Evolutionary conservation across 2,888 invertebrate genomes (phyloP), one percentile per base, ranked within the genome.

Genomic region (Dendrolimus pini): DNA sequence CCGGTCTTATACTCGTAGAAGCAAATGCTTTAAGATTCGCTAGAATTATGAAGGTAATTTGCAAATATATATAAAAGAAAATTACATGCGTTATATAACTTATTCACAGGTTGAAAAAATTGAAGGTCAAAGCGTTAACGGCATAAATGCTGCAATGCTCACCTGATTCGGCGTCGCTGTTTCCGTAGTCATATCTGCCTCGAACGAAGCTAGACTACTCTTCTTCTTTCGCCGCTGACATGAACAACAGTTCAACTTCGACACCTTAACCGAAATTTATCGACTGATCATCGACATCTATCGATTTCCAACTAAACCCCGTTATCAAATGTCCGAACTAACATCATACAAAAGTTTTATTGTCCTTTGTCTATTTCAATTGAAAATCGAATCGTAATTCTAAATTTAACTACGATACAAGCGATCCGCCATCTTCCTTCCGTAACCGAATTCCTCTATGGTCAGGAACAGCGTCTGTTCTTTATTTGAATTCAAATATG

Each of bases 91-190:
- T 47, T 47, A 47, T 47, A 47, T 47, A 47, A 47, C 9, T 47
- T 47, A 47, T 47, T 47, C 47, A 47, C 3, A 47, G 9, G 47
- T 10, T 9, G 9, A 3, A 47, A 9, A 18, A 10, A 54, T 10
- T 18, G 18, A 42, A 55, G 52, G 52, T 52, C 54, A 55, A 52
- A 41, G 53, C 52, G 41, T 52, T 53, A 9, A 41, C 8, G 52
- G 41, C 41, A 41, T 54, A 55, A 53, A 47, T 59, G n/a, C n/a
- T 30, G 54, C 30, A 10, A 30, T 54, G 10, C 77, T 69, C 69
- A 91, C 91, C 91, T 91, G 91, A 63, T 82, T 90, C 69, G 89
- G 91, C 83, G 88, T 88, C 73, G 84, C 89, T 66, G 91, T 90
- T 68, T 91, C 91, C 64, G 91, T 91, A 67, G 91, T 91, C 91